Conservation (phyloP, 2,113 vertebrate genomes). For the Cynoglossus semilaevis region DNA sequence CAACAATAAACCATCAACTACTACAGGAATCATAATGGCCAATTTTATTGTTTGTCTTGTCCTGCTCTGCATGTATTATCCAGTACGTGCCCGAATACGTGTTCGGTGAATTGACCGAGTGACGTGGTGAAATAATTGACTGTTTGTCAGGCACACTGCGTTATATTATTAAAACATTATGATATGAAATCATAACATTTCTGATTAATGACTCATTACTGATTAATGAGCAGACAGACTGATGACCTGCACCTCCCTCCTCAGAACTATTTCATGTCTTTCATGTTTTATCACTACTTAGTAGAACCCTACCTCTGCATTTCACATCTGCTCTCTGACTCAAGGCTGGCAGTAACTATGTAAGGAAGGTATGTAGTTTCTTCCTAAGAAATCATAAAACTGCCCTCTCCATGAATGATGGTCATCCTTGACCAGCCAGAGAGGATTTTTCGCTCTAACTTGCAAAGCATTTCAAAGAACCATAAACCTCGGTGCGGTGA, state of each 20-base stretch:
- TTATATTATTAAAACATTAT: too few species aligned
- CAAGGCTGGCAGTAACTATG: not conserved
- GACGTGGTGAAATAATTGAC: too few species aligned
- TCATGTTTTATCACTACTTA: too few species aligned
- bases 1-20: constrained; percentile 2
- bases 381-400: not conserved
- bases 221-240: too few species aligned
- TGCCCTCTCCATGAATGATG: not conserved
- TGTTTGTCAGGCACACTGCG: too few species aligned
- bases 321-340: too few species aligned
- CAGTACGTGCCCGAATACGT: not conserved
- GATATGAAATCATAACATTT: too few species aligned
- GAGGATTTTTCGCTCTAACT: not conserved
- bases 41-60: not conserved
- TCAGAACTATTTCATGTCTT: too few species aligned
- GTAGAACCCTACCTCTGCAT: too few species aligned
- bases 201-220: too few species aligned
- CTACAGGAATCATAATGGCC: not conserved
- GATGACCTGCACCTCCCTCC: too few species aligned
- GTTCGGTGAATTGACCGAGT: not conserved
- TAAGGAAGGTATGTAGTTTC: not conserved
- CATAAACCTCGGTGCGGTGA: too few species aligned
- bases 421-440: not conserved
- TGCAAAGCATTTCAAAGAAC: constrained; percentile 1
- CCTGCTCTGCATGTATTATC: not conserved